phyloP scores from a whole-genome alignment of 2,797 vertebrate genomes.

The Rallus crepitans region DNA sequence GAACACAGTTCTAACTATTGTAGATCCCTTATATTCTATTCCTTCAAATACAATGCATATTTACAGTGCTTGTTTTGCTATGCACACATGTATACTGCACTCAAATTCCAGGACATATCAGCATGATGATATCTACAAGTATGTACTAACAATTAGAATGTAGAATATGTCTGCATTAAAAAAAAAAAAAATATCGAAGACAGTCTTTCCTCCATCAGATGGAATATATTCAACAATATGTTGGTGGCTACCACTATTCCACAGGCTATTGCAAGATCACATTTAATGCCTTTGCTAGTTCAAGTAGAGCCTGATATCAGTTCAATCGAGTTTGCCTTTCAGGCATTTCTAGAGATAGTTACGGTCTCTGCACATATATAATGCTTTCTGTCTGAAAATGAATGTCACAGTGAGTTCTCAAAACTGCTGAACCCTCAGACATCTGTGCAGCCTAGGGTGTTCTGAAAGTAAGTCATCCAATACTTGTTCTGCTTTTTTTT shows the following conservation, averaged over 20 bases:
- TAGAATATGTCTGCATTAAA: not conserved
- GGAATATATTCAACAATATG: not conserved
- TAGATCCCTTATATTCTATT: not conserved
- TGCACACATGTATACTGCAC: not conserved
- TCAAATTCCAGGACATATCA: not conserved
- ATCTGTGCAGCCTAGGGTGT: not conserved
- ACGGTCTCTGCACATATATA: not conserved
- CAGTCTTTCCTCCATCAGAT: not conserved
- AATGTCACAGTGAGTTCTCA: not conserved
- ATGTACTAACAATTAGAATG: not conserved
- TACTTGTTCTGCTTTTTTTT: not conserved
- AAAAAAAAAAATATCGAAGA: not conserved
- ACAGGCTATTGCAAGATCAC: not conserved
- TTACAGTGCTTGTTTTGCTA: not conserved
- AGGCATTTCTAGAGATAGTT: conserved; percentile 2
- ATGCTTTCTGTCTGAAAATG: not conserved
- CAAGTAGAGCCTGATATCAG: not conserved
- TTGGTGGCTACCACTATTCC: not conserved
- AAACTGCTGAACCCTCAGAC: not conserved
- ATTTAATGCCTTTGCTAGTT: conserved; percentile 32
- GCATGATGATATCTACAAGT: not conserved
- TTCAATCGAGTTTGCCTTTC: conserved; percentile 30
- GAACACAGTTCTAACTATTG: not conserved
- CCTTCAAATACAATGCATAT: not conserved
- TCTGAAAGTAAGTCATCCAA: not conserved